phyloP scores from a whole-genome alignment of 2,113 vertebrate species.

The Phylloscopus trochiloides region DNA sequence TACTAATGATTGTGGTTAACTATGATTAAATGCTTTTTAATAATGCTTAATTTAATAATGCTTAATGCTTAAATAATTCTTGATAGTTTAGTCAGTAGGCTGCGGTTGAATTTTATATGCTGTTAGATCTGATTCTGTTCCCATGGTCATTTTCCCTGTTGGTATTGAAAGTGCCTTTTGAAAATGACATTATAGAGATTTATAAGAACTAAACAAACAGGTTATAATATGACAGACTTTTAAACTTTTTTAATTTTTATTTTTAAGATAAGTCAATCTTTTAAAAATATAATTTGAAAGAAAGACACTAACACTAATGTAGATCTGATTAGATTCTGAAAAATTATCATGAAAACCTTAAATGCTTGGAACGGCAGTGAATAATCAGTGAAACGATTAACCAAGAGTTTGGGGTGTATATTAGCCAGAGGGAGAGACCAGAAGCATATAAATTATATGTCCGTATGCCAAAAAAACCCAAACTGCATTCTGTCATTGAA shows the following conservation, averaged over 20 bases:
- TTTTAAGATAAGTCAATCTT: not conserved
- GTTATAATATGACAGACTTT: not conserved
- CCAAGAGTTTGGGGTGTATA: not conserved
- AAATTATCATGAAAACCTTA: not conserved
- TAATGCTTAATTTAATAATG: not conserved
- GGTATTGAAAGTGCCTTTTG: not conserved
- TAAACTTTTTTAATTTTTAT: not conserved
- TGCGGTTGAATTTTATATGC: not conserved
- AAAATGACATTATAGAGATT: not conserved
- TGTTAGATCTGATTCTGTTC: not conserved
- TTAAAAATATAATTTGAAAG: not conserved
- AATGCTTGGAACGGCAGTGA: not conserved
- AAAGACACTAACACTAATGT: not conserved
- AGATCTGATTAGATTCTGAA: not conserved
- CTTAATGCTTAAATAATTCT: not conserved
- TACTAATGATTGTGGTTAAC: not conserved
- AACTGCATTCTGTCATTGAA: not conserved
- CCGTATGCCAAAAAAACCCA: fast-evolving
- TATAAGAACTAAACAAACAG: not conserved
- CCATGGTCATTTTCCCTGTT: not conserved
- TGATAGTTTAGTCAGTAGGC: not conserved
- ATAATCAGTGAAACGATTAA: not conserved
- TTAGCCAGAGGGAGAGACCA: not conserved
- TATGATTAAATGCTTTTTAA: not conserved
- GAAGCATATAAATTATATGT: not conserved